Conservation (phyloP, 2,113 vertebrate genomes). For the Stomatorhinus ivindoensis region DNA sequence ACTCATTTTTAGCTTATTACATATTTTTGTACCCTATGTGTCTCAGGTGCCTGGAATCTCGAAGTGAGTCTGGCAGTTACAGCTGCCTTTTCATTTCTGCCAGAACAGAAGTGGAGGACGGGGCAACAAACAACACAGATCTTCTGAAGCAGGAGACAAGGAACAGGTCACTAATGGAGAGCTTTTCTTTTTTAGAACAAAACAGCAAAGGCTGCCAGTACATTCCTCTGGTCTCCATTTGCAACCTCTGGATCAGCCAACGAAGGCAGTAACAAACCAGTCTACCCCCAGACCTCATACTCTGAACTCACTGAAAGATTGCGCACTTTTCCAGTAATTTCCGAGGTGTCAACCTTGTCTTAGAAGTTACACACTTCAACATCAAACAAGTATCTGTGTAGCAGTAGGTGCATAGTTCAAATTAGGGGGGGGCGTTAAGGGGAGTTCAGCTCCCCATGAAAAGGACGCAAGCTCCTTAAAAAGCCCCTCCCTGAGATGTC, state of each 20-base stretch:
- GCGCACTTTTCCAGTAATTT: background rate
- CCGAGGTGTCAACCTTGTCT: background rate
- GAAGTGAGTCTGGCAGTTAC: background rate
- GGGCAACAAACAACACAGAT: background rate
- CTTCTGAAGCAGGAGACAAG: background rate
- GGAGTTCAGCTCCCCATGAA: background rate
- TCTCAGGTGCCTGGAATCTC: background rate
- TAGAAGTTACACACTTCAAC: no score
- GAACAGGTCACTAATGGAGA: background rate
- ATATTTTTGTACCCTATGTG: background rate
- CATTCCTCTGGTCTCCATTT: background rate
- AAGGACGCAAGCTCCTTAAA: background rate
- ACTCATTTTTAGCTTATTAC: background rate
- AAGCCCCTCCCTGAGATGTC: background rate
- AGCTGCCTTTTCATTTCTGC: background rate
- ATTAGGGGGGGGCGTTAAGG: background rate
- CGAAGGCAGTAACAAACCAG: background rate
- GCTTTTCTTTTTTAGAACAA: background rate
- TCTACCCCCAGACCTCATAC: background rate
- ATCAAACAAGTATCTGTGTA: background rate
- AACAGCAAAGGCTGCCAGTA: background rate
- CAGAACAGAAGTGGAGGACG: background rate
- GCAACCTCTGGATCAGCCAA: background rate
- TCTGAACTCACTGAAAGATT: background rate
- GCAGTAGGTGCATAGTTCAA: background rate